Evolutionary conservation across 2,888 invertebrate genomes (phyloP).

Genomic region (Leucania comma): DNA sequence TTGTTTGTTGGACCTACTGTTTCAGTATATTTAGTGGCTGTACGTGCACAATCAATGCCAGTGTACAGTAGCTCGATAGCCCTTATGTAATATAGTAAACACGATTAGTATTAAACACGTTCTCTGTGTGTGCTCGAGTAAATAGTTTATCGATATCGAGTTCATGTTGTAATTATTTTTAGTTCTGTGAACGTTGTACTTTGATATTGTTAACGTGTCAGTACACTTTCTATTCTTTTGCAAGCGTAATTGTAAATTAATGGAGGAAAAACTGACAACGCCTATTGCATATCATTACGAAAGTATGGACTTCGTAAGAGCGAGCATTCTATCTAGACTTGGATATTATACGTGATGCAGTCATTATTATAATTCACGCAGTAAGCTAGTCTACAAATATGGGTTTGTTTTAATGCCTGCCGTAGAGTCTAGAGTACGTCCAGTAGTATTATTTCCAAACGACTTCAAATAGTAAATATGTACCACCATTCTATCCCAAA

Average conservation of each 20-base stretch:
- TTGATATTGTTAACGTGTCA: slow-evolving; percentile 4
- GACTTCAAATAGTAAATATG: background rate
- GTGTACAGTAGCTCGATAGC: slow-evolving; percentile 35
- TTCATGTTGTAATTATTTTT: slow-evolving; percentile 33
- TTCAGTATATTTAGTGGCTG: slow-evolving; percentile 14
- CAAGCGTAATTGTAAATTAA: slow-evolving; percentile 12
- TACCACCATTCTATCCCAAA: background rate
- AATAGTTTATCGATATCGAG: slow-evolving; percentile 37
- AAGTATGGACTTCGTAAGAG: slow-evolving; percentile 15
- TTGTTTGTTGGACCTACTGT: slow-evolving; percentile 23
- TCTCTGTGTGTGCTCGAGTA: slow-evolving; percentile 38
- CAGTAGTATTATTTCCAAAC: slow-evolving; percentile 7
- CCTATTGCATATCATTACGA: slow-evolving; percentile 30
- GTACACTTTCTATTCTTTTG: slow-evolving; percentile 15
- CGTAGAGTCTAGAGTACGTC: slow-evolving; percentile 3
- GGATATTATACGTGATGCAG: slow-evolving; percentile 1
- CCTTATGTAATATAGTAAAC: slow-evolving; percentile 57
- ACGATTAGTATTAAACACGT: slow-evolving; percentile 48
- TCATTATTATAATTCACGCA: slow-evolving; percentile 15
- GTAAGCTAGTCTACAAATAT: slow-evolving; percentile 6
- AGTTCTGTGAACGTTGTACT: slow-evolving; percentile 15
- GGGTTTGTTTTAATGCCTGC: slow-evolving; percentile 22
- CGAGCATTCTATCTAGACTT: slow-evolving; percentile 3
- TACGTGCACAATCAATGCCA: slow-evolving; percentile 53
- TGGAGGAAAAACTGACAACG: slow-evolving; percentile 18